These are phyloP conservation scores for Cranoglanis bouderius DNA, from an alignment of 2,113 vertebrate genomes.

Conservation along the genomic window DNA sequence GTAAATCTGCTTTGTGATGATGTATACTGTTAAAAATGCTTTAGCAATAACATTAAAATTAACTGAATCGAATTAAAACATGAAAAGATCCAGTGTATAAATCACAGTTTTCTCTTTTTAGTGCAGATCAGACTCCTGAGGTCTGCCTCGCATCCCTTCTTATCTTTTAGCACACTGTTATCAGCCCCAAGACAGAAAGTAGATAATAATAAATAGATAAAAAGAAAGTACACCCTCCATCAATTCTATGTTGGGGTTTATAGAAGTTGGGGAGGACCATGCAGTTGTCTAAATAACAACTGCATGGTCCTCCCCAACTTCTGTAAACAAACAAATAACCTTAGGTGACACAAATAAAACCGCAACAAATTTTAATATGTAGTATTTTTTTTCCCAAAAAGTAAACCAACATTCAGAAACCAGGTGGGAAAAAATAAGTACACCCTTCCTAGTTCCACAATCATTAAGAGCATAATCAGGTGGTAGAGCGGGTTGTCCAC, in stretches of 20 bases:
- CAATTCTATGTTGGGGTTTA: background rate
- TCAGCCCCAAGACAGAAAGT: background rate
- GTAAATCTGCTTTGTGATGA: background rate
- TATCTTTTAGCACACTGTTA: background rate
- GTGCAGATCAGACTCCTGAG: conserved; percentile 3
- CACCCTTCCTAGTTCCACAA: background rate
- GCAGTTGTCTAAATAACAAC: too few species aligned
- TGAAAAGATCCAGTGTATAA: too few species aligned
- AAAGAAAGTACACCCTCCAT: background rate
- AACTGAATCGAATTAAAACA: too few species aligned
- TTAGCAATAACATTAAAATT: too few species aligned
- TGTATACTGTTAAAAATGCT: background rate
- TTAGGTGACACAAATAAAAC: background rate
- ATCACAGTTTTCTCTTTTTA: background rate
- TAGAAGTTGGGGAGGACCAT: too few species aligned
- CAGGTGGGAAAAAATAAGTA: background rate
- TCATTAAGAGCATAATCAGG: background rate
- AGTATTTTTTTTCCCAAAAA: too few species aligned
- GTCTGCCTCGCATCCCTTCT: background rate
- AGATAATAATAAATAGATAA: background rate
- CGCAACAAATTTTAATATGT: background rate
- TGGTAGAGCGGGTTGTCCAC: too few species aligned
- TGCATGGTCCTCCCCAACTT: background rate
- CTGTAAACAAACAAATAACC: background rate
- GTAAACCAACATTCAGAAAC: too few species aligned